Percentiles rank a stretch among this genome's conserved stretches.
Evolutionary conservation across 2,797 vertebrate genomes (phyloP).

Genomic region (Pachyuromys duprasi): DNA sequence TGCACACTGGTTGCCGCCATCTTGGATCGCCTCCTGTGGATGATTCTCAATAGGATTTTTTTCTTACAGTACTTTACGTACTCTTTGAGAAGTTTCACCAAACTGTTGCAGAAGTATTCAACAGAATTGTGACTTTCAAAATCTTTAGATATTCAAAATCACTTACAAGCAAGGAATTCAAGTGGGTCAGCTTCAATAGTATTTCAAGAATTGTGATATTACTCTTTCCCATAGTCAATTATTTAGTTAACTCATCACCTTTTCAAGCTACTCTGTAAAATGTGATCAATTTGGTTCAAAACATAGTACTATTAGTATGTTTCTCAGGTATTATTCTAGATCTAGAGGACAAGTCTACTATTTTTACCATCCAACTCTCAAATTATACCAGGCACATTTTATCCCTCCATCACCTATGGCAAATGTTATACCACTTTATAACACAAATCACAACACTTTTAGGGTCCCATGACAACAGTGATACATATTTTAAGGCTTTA

Average conservation of each 20-base stretch:
- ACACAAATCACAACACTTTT: background rate
- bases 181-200: background rate
- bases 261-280: background rate
- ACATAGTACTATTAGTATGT: background rate
- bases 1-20: too few species aligned
- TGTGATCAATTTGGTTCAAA: background rate
- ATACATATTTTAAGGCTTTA: background rate
- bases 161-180: background rate
- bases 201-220: background rate
- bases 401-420: background rate
- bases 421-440: background rate
- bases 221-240: background rate
- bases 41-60: background rate
- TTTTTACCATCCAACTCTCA: background rate
- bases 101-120: background rate
- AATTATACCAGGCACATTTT: background rate
- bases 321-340: background rate
- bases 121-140: constrained; percentile 2
- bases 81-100: background rate
- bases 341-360: background rate
- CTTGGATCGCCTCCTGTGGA: too few species aligned
- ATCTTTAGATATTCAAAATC: constrained; percentile 4
- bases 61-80: background rate
- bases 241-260: background rate
- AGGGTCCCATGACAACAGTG: background rate